These are phyloP conservation scores for Rhyzopertha dominica DNA, from an alignment of 1,140 invertebrate genomes.

Conservation along the genomic window DNA sequence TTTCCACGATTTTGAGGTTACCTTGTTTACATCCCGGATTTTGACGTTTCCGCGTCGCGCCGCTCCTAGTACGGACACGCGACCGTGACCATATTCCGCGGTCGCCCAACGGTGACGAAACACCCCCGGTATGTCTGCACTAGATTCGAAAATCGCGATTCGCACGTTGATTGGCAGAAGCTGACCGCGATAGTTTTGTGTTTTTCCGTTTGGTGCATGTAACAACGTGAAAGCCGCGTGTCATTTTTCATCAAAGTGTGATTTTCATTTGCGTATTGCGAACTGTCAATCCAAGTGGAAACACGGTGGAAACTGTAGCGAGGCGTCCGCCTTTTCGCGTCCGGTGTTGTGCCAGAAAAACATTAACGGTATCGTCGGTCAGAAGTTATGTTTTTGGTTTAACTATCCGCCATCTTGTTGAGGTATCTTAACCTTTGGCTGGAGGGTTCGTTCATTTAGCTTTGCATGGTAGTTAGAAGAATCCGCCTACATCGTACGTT, in stretches of 20 bases:
- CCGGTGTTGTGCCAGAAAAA: no score
- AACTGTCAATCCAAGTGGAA: no score
- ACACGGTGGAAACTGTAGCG: no score
- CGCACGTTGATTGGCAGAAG: background rate
- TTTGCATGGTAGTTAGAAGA: conserved; percentile 27
- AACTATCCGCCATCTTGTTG: conserved; percentile 45
- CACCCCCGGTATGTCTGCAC: no score
- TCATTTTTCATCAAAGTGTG: conserved; percentile 42
- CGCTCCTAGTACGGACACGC: no score
- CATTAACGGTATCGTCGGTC: conserved; percentile 8
- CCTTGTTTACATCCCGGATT: conserved; percentile 25
- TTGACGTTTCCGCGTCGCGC: conserved; percentile 22
- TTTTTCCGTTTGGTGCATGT: conserved; percentile 27
- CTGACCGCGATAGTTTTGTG: conserved; percentile 17
- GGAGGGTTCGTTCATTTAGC: conserved; percentile 30
- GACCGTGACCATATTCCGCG: no score
- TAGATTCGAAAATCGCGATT: no score
- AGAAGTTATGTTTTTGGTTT: conserved; percentile 44
- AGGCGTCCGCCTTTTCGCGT: no score
- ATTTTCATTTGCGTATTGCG: conserved; percentile 35
- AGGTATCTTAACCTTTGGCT: conserved; percentile 45
- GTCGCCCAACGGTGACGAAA: no score
- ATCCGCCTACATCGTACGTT: conserved; percentile 19
- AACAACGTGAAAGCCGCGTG: conserved; percentile 47
- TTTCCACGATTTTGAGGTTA: conserved; percentile 17